phyloP scores from a whole-genome alignment of 2,888 invertebrate genomes.

The Panzeria rudis region DNA sequence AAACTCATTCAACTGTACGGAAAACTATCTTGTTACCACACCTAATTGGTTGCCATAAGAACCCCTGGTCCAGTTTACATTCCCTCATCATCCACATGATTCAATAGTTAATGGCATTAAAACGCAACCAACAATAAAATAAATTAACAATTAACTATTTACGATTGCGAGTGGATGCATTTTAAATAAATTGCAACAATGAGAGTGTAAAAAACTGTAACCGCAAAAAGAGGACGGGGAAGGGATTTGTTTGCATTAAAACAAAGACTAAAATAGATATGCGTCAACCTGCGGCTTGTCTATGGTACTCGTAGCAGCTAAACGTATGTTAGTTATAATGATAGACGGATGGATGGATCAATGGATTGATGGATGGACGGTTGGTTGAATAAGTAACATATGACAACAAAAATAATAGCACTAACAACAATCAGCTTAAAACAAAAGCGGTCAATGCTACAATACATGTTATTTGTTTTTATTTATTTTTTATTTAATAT shows the following conservation, averaged over 20 bases:
- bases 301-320: conserved; percentile 29
- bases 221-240: conserved; percentile 29
- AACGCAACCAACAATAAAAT: conserved; percentile 40
- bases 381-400: conserved; percentile 45
- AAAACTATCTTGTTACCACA: neutral
- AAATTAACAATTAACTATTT: conserved; percentile 46
- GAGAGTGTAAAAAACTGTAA: conserved; percentile 51
- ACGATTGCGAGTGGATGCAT: conserved; percentile 15
- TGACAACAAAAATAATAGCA: conserved; percentile 42
- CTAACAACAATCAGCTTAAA: conserved; percentile 24
- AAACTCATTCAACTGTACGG: conserved; percentile 18
- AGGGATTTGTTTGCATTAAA: conserved; percentile 1
- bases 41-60: neutral
- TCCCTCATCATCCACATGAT: neutral
- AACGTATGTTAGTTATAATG: neutral
- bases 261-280: conserved; percentile 49
- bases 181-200: conserved; percentile 52
- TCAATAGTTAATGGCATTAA: conserved; percentile 27
- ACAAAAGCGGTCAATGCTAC: conserved; percentile 69
- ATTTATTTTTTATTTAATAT: neutral
- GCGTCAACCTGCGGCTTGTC: conserved; percentile 54
- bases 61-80: conserved; percentile 21
- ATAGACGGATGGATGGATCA: neutral
- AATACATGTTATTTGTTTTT: conserved; percentile 58
- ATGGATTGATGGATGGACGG: conserved; percentile 32